These are phyloP conservation scores for Phocoena sinus DNA, from an alignment of 2,113 vertebrate species.

Conservation along the genomic window DNA sequence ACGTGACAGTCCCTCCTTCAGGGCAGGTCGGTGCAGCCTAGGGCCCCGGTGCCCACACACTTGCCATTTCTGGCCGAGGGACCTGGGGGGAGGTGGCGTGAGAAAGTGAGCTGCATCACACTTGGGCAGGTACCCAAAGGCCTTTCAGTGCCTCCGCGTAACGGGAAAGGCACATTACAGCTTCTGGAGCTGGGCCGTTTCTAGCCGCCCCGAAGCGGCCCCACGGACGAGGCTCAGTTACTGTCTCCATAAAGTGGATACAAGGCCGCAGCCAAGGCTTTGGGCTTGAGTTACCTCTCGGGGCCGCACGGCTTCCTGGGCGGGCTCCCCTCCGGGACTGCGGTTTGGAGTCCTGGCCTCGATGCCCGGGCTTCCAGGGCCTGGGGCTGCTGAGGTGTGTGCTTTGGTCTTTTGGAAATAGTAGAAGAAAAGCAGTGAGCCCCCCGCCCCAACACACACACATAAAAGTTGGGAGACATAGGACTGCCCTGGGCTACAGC, in stretches of 20 bases:
- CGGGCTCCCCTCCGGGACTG: not conserved
- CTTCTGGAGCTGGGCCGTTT: accelerated
- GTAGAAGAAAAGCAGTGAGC: not conserved
- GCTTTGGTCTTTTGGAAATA: not conserved
- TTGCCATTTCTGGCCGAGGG: accelerated
- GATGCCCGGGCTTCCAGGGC: not conserved
- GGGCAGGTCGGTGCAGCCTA: accelerated
- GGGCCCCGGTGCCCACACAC: not conserved
- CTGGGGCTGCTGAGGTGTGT: accelerated
- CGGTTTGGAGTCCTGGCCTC: accelerated
- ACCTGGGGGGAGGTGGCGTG: not conserved
- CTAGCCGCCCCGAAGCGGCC: accelerated
- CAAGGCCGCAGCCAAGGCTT: not conserved
- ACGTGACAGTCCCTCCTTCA: conserved; percentile 42
- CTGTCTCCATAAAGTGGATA: not conserved
- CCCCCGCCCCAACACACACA: too few species aligned
- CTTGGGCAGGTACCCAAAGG: accelerated
- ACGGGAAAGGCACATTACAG: accelerated
- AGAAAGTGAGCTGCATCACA: accelerated
- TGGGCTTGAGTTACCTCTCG: not conserved
- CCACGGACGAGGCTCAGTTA: accelerated
- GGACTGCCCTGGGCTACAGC: not conserved
- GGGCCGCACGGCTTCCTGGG: accelerated
- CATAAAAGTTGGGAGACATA: accelerated
- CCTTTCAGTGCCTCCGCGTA: accelerated